A percentile compares a stretch with the other conserved stretches of the same genome.
phyloP scores from a whole-genome alignment of 1,140 invertebrate genomes.

The Drosophila sucinea region DNA sequence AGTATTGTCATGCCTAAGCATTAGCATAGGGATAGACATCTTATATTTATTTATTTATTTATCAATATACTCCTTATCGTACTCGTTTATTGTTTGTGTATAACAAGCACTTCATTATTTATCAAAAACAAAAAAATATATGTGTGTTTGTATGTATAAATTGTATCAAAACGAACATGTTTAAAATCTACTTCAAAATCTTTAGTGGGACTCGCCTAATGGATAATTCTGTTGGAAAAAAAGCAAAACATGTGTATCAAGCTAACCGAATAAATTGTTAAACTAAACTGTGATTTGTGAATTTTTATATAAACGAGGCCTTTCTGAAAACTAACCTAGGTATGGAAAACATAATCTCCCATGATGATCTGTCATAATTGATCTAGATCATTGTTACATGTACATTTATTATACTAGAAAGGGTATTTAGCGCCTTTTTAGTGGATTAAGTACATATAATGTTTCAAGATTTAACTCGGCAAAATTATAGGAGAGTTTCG shows the following conservation, averaged over 20 bases:
- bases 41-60: conserved; percentile 28
- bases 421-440: too few relatives aligned
- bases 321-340: too few relatives aligned
- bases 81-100: conserved; percentile 21
- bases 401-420: too few relatives aligned
- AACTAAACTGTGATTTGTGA: not conserved
- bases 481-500: too few relatives aligned
- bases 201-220: not conserved
- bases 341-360: too few relatives aligned
- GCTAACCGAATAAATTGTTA: conserved; percentile 29
- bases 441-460: too few relatives aligned
- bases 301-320: too few relatives aligned
- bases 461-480: too few relatives aligned
- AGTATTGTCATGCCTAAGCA: not conserved
- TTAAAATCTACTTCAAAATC: not conserved
- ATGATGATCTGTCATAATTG: too few relatives aligned
- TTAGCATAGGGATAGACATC: not conserved
- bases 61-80: conserved; percentile 23
- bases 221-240: not conserved
- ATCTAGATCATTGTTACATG: too few relatives aligned
- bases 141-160: conserved; percentile 17
- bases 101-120: conserved; percentile 15
- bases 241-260: conserved; percentile 9
- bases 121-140: not conserved
- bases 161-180: conserved; percentile 20